Conservation (phyloP, 2,797 vertebrate species). For the Tapirus indicus region DNA sequence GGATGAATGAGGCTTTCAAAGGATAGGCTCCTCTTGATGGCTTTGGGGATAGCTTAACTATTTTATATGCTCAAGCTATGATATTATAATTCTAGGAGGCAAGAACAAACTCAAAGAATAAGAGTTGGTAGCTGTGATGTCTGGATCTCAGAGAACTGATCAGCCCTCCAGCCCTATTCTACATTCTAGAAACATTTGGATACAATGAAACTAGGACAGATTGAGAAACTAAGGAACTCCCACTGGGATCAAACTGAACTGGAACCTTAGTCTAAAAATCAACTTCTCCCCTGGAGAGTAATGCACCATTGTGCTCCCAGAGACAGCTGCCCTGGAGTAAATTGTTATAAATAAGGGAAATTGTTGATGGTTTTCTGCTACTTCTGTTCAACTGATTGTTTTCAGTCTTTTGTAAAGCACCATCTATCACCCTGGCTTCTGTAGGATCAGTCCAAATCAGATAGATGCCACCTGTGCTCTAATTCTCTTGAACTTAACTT, state of each 20-base stretch:
- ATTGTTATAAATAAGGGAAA: background rate
- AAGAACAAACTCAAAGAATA: background rate
- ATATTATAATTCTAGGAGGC: background rate
- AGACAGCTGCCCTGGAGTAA: background rate
- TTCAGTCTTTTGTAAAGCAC: background rate
- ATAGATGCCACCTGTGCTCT: background rate
- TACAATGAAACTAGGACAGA: background rate
- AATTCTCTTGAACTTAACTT: background rate
- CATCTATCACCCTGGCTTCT: background rate
- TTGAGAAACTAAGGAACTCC: background rate
- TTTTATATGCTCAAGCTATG: background rate
- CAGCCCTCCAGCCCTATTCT: background rate
- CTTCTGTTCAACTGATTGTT: background rate
- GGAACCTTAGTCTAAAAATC: background rate
- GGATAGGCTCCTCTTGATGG: background rate
- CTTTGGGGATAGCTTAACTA: background rate
- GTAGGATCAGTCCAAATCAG: background rate
- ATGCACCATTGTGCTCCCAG: background rate
- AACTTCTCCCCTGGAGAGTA: background rate
- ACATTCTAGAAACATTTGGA: background rate
- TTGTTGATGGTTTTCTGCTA: background rate
- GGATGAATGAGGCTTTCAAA: background rate
- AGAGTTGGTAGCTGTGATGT: background rate
- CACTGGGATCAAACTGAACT: background rate
- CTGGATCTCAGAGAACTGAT: background rate